phyloP scores from a whole-genome alignment of 2,888 invertebrate genomes.

The Aphrophora alni region DNA sequence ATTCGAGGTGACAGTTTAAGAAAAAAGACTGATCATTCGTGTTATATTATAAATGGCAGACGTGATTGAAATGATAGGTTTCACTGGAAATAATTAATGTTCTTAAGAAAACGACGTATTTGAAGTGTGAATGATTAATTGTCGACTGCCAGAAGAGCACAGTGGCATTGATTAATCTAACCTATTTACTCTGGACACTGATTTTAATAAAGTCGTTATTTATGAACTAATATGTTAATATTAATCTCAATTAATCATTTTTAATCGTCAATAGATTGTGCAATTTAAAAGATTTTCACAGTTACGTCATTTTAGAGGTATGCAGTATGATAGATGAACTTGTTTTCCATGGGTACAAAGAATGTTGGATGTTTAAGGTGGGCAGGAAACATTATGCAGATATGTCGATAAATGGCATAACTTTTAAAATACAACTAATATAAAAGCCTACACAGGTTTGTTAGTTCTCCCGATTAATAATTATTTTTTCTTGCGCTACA shows the following conservation, averaged over 20 bases:
- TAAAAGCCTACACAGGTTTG: no score
- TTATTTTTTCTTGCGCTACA: no score
- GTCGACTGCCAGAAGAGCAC: neutral
- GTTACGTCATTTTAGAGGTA: no score
- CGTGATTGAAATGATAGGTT: slow-evolving; percentile 1
- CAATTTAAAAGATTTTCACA: no score
- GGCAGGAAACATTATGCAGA: no score
- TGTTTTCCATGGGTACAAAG: no score
- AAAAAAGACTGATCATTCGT: neutral
- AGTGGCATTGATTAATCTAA: neutral
- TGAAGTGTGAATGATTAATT: slow-evolving; percentile 6
- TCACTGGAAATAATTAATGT: neutral
- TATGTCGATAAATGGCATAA: no score
- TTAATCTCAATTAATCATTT: neutral
- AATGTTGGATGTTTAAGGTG: no score
- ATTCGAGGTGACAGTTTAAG: neutral
- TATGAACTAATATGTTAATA: neutral
- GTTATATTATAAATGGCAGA: neutral
- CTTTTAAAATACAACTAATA: no score
- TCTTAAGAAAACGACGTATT: neutral
- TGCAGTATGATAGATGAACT: no score
- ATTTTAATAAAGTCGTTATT: neutral
- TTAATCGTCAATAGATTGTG: neutral
- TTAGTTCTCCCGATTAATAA: no score
- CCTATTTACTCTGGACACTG: neutral